Evolutionary conservation across 2,888 invertebrate species (phyloP).

Genomic region (Abscondita cerata): DNA sequence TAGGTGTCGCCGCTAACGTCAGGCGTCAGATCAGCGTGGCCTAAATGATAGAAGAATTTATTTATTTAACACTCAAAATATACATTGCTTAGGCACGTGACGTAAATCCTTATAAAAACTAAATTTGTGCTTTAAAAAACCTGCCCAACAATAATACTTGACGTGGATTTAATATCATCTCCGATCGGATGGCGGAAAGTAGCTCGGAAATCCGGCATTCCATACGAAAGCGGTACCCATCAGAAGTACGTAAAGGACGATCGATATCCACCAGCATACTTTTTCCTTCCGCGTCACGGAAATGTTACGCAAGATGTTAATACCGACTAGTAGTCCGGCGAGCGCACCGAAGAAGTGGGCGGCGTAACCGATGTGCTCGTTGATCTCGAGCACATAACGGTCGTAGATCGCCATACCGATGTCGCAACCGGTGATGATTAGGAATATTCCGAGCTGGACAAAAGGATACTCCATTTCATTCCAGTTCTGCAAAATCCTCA

Average conservation of each 20-base stretch:
- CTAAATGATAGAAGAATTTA: no score
- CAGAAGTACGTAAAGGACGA: conserved; percentile 60
- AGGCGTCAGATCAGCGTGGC: no score
- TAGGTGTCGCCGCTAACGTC: no score
- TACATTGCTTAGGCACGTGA: no score
- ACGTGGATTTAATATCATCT: no score
- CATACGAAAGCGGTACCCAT: conserved; percentile 63
- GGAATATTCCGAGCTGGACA: conserved; percentile 81
- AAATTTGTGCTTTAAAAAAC: no score
- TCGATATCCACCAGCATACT: conserved; percentile 65
- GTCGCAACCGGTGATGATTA: conserved; percentile 83
- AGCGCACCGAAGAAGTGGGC: conserved; percentile 93
- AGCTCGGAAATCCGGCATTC: conserved; percentile 59
- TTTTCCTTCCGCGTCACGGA: conserved; percentile 67
- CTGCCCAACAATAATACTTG: no score
- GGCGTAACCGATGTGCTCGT: conserved; percentile 88
- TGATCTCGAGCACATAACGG: conserved; percentile 73
- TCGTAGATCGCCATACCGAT: conserved; percentile 91
- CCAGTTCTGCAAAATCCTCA: conserved; percentile 69
- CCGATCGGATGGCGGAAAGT: conserved; percentile 48
- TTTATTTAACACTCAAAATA: no score
- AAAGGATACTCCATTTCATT: conserved; percentile 94
- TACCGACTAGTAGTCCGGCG: conserved; percentile 78
- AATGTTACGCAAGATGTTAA: conserved; percentile 69
- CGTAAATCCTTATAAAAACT: no score